These are phyloP conservation scores for Mactromeris polynyma DNA, from an alignment of 2,888 invertebrate genomes.

Conservation along the genomic window DNA sequence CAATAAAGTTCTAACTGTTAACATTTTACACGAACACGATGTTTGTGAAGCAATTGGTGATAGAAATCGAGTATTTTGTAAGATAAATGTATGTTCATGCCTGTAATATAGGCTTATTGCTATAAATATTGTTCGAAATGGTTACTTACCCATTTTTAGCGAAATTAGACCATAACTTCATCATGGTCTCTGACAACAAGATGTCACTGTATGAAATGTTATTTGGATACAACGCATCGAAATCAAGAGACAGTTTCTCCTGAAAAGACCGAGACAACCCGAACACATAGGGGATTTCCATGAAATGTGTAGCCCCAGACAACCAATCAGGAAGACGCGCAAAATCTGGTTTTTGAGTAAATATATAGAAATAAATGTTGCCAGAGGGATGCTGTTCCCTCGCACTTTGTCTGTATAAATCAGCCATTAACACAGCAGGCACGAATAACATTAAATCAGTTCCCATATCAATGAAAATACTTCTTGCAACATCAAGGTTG, in stretches of 20 bases:
- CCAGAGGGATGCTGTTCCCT: conserved; percentile 86
- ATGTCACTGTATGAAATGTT: conserved; percentile 94
- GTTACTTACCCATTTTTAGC: conserved; percentile 94
- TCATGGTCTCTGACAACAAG: conserved; percentile 93
- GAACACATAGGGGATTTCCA: conserved; percentile 83
- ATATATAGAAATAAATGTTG: conserved; percentile 73
- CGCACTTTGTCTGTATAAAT: conserved; percentile 17
- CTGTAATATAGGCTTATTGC: too few species aligned
- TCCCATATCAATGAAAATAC: background rate
- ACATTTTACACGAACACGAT: background rate
- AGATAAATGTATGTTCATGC: too few species aligned
- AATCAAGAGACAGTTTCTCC: conserved; percentile 15
- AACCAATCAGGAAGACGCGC: conserved; percentile 80
- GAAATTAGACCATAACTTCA: conserved; percentile 98
- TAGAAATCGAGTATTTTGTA: too few species aligned
- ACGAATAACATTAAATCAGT: background rate
- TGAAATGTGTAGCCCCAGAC: conserved; percentile 81
- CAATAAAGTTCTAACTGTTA: background rate
- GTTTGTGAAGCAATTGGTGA: background rate
- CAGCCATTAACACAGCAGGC: conserved; percentile 1
- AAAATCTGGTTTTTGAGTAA: conserved; percentile 71
- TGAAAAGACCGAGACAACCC: conserved; percentile 65
- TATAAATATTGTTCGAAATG: too few species aligned
- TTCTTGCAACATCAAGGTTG: background rate
- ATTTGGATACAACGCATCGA: conserved; percentile 84